Base-by-base conservation (phyloP, 2,888 invertebrate species). In the Eucriotettix oculatus region DNA sequence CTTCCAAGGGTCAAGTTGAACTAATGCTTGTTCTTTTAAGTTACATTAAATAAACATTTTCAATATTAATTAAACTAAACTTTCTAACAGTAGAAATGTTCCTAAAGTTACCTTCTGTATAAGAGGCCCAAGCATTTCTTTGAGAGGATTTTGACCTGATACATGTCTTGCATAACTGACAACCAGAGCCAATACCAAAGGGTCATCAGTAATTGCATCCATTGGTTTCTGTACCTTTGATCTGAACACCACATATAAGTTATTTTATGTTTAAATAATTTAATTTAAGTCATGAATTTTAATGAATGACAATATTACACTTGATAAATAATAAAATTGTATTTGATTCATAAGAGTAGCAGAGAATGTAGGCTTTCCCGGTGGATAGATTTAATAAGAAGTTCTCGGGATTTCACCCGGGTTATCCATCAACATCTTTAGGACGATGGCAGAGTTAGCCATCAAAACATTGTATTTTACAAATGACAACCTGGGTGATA, bases 181-280 rank as follows among this genome's bases (percentile, higher is more conserved):
- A 10, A 85, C 85, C 83, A 87, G 84, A 71, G 85, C 86, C 41
- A 87, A 74, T 2, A 87, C 86, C 57, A 86, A 71, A 0, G 87
- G 85, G 66, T 84, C 84, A 5, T 83, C 84, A 0, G 85, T 82
- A 42, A 85, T 83, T 56, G 86, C 81, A 71, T 87, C 87, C 57
- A 81, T 80, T 54, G 85, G 84, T 68, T 83, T 83, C 62, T 79
- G 77, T 48, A 85, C 82, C 72, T 85, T 86, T 61, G 80, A 82
- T 66, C 83, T 83, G 65, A 29, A 29, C 29, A 29, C 7, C 29
- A 29, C 29, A 29, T 29, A 5, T 7, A 29, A 29, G 29, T 29
- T 29, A 29, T 29, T 29, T 29, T 29, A 16, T 16, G 10, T n/a
- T 11, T 1, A 48, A 48, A 48, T 48, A 48, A n/a, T 48, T 48